phyloP scores from a whole-genome alignment of 2,797 vertebrate species.

The Pogonophryne albipinna region DNA sequence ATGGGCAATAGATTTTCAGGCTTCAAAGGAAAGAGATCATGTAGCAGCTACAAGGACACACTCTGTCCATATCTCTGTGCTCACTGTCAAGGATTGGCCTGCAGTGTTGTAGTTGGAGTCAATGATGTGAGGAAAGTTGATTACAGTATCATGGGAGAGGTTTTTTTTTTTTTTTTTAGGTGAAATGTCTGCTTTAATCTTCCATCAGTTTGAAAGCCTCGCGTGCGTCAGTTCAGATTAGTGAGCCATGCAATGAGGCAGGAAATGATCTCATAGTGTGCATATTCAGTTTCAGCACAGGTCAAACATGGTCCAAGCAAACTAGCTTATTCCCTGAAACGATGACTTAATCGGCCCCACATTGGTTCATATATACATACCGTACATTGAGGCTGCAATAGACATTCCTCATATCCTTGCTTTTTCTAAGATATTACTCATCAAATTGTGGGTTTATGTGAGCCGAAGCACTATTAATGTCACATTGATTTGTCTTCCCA shows the following conservation, averaged over 20 bases:
- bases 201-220: constrained; percentile 42
- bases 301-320: constrained; percentile 41
- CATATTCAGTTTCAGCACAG: constrained; percentile 47
- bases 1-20: constrained; percentile 24
- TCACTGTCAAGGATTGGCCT: constrained; percentile 14
- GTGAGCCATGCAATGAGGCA: constrained; percentile 64
- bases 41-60: constrained; percentile 25
- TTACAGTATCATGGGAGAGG: constrained; percentile 45
- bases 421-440: constrained; percentile 48
- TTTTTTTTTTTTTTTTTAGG: constrained; percentile 8
- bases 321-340: constrained; percentile 43
- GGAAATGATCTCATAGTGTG: constrained; percentile 69
- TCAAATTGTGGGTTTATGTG: constrained; percentile 46
- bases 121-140: constrained; percentile 41
- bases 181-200: constrained; percentile 59
- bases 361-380: constrained; percentile 39
- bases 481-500: constrained; percentile 50
- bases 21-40: constrained; percentile 34
- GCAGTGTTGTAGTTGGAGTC: constrained; percentile 27
- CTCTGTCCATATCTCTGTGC: constrained; percentile 29
- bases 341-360: constrained; percentile 39
- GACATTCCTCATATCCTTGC: constrained; percentile 27
- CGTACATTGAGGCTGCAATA: constrained; percentile 15
- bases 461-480: constrained; percentile 28
- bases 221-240: constrained; percentile 49